These are phyloP conservation scores for Aporophyla lueneburgensis DNA, from an alignment of 2,888 invertebrate genomes.

Conservation along the genomic window DNA sequence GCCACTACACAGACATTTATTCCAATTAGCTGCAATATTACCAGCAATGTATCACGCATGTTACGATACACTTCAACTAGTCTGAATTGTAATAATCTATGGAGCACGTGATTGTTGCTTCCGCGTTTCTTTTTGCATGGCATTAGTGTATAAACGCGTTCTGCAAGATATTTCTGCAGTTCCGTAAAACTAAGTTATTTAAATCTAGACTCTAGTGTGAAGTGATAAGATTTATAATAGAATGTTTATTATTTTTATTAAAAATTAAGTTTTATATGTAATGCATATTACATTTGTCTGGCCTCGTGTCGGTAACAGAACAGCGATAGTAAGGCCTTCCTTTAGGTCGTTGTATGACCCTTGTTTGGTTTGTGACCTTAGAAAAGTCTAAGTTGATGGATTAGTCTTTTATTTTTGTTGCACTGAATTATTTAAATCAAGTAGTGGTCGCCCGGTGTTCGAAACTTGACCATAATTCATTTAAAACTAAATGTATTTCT, in stretches of 20 bases:
- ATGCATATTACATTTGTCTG: constrained; percentile 38
- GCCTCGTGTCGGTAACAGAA: constrained; percentile 56
- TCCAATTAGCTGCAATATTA: constrained; percentile 51
- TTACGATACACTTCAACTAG: constrained; percentile 56
- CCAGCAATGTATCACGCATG: constrained; percentile 52
- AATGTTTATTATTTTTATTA: background rate
- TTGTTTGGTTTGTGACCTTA: constrained; percentile 36
- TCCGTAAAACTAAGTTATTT: constrained; percentile 26
- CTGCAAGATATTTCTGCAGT: constrained; percentile 41
- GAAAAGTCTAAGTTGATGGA: constrained; percentile 39
- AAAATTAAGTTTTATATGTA: constrained; percentile 9
- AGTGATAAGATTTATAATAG: constrained; percentile 11
- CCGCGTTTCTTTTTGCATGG: constrained; percentile 71
- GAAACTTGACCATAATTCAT: too few relatives aligned
- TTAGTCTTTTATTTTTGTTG: constrained; percentile 25
- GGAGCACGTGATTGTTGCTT: constrained; percentile 55
- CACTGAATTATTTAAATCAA: constrained; percentile 1
- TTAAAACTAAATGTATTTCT: too few relatives aligned
- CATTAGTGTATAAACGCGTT: constrained; percentile 60
- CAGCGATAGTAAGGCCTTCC: constrained; percentile 59
- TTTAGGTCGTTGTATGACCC: constrained; percentile 47
- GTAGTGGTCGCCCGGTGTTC: too few relatives aligned
- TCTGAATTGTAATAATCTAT: constrained; percentile 56
- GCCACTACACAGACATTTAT: constrained; percentile 29
- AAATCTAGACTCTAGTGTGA: constrained; percentile 26